Conservation (phyloP, 2,113 vertebrate genomes). For the Chionomys nivalis region DNA sequence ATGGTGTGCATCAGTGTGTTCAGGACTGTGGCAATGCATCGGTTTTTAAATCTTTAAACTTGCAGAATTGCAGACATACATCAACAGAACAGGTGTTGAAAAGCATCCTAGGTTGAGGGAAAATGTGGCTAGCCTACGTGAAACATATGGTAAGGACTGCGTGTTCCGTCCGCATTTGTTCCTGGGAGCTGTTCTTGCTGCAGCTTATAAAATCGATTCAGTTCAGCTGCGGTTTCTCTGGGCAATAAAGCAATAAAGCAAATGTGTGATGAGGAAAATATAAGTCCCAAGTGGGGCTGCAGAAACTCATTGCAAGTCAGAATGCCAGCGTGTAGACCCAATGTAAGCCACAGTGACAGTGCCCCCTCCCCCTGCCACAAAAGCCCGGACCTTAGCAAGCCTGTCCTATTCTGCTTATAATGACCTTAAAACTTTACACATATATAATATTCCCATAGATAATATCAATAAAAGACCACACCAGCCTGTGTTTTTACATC, state of each 20-base stretch:
- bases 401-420: slow-evolving; percentile 10
- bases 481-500: not conserved
- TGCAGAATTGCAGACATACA: slow-evolving; percentile 54
- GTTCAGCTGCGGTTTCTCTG: slow-evolving; percentile 32
- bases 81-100: slow-evolving; percentile 65
- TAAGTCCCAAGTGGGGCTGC: not conserved
- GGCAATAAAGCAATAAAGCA: slow-evolving; percentile 69
- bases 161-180: slow-evolving; percentile 69
- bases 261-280: slow-evolving; percentile 61
- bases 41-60: slow-evolving; percentile 57
- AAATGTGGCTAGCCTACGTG: slow-evolving; percentile 56
- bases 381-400: not conserved
- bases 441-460: not conserved
- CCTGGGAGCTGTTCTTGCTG: slow-evolving; percentile 55
- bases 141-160: slow-evolving; percentile 67
- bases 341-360: slow-evolving; percentile 4
- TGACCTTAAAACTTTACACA: not conserved
- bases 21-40: not conserved
- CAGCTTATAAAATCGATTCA: slow-evolving; percentile 74
- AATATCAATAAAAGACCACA: not conserved
- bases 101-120: slow-evolving; percentile 35
- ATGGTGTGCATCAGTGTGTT: not conserved
- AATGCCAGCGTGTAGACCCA: slow-evolving; percentile 8
- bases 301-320: slow-evolving; percentile 55
- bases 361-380: not conserved